These are phyloP conservation scores for Cryptophagus acutangulus DNA, from an alignment of 2,888 invertebrate species.

Conservation along the genomic window DNA sequence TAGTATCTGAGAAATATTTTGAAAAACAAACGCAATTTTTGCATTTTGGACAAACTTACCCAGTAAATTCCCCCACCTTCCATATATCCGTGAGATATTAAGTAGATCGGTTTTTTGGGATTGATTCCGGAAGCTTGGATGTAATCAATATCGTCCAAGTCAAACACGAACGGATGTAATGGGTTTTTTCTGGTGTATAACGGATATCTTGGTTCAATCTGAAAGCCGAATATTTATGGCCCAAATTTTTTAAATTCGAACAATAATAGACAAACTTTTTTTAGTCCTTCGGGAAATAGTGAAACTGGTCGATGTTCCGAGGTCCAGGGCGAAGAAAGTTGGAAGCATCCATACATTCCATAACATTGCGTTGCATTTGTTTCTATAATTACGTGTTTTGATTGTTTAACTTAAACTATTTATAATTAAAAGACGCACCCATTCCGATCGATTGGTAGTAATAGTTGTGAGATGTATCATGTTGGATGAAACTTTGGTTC, in stretches of 20 bases:
- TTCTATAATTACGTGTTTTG: slow-evolving; percentile 35
- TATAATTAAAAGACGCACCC: slow-evolving; percentile 34
- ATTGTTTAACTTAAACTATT: slow-evolving; percentile 1
- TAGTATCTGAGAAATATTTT: slow-evolving; percentile 53
- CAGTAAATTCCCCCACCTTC: slow-evolving; percentile 77
- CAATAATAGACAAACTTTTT: slow-evolving; percentile 47
- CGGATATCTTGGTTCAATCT: slow-evolving; percentile 60
- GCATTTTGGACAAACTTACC: slow-evolving; percentile 51
- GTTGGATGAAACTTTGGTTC: slow-evolving; percentile 39
- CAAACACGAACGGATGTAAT: slow-evolving; percentile 56
- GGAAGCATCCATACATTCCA: slow-evolving; percentile 76
- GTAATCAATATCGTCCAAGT: slow-evolving; percentile 62
- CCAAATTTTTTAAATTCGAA: background rate
- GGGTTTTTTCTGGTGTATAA: slow-evolving; percentile 54
- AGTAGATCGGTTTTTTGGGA: slow-evolving; percentile 60
- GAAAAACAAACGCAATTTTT: slow-evolving; percentile 3
- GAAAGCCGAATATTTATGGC: too few relatives aligned
- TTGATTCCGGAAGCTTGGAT: slow-evolving; percentile 61
- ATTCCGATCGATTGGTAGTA: slow-evolving; percentile 45
- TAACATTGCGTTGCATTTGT: slow-evolving; percentile 59
- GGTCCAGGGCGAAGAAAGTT: slow-evolving; percentile 72
- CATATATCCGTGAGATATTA: slow-evolving; percentile 82
- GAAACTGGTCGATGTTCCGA: slow-evolving; percentile 74
- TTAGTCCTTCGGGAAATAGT: slow-evolving; percentile 69
- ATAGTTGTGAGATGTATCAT: slow-evolving; percentile 42